Base-by-base conservation (phyloP, 2,888 invertebrate genomes). In the Mythimna albipuncta region DNA sequence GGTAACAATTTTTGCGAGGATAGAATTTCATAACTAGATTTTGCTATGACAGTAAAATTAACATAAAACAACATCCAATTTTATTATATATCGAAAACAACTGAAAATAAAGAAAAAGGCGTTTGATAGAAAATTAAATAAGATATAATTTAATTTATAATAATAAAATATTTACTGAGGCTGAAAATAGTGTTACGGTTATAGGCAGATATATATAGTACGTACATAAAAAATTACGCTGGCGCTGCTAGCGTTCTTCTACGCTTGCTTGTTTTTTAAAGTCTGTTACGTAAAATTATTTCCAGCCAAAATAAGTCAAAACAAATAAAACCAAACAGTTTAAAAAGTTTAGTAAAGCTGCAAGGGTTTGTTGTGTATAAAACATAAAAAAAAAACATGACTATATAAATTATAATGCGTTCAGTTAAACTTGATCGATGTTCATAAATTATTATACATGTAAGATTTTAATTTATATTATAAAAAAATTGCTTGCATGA, bases 1-100 rank as follows among this genome's bases (percentile, higher is more conserved):
- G 88, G 89, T 90, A 91, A 90, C 89, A 88, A 84, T 86, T 88
- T 88, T 82, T 71, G 86, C 81, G 85, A 88, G 87, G 86, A 77
- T 75, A 81, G 65, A 57, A 75, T 67, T 74, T 59, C 64, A 69
- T n/a, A 63, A 77, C 68, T 74, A 74, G 11, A 62, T 70, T 66
- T 65, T 47, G 55, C 54, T 75, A 69, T 66, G 11, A 61, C 50
- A 59, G 41, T 59, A 58, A 54, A 59, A 65, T 64, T 16, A 62
- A 69, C 11, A 38, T 79, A 62, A 44, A 58, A 58, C 26, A 65
- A 58, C 21, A 69, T 26, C 16, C 38, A 67, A 61, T 62, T 67
- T 44, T 54, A 69, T 62, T 21, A 44, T 41, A 55, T 35, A 57
- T 21, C 11, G 44, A 26, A 10, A 59, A 32, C 32, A 54, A 72